Base-by-base conservation (phyloP, 2,113 vertebrate genomes). In the Aldabrachelys gigantea region DNA sequence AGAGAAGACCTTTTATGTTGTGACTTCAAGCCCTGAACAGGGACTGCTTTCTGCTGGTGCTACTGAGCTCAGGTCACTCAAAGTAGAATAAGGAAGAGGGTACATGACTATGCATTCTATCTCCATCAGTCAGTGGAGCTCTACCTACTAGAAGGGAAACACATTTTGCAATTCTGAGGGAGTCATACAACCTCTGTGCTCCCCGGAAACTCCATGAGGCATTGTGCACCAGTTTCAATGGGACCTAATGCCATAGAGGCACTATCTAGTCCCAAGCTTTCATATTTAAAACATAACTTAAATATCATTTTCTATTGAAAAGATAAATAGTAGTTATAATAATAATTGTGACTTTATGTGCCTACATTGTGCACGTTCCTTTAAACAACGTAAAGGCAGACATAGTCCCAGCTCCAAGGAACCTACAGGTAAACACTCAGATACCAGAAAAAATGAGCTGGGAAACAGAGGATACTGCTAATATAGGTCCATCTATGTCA, bases 61-160 rank as follows among this genome's bases (percentile, higher is more conserved):
- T 44, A 56, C 11, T 76, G 38, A 44, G 72, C 10, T 44, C 24
- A 47, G 22, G 35, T 79, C 10, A 13, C 57, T 72, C 59, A 19
- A 0, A 0, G 22, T 10, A 53, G 50, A 76, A 90, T 80, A n/a
- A 3, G 10, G 1, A 72, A 84, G 8, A 47, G 41, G 4, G 12
- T 47, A 27, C 41, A 14, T 78, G 41, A 78, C 24, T 47, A 25
- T 50, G 5, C 27, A 41, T 9, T 47, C 85, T 90, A 49, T 89
- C 41, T 12, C 47, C n/a, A 78, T 17, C 47, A 47, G 56, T 84
- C 52, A 86, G 13, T 1, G 2, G 3, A 5, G 72, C 25, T 31
- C 35, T 72, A 10, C 5, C 0, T 56, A 12, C 12, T 24, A 41
- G 54, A 79, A 78, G 38, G 47, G 91, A 87, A 11, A 80, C 1